These are phyloP conservation scores for Pelobates cultripes DNA, from an alignment of 2,797 vertebrate genomes.

Conservation along the genomic window DNA sequence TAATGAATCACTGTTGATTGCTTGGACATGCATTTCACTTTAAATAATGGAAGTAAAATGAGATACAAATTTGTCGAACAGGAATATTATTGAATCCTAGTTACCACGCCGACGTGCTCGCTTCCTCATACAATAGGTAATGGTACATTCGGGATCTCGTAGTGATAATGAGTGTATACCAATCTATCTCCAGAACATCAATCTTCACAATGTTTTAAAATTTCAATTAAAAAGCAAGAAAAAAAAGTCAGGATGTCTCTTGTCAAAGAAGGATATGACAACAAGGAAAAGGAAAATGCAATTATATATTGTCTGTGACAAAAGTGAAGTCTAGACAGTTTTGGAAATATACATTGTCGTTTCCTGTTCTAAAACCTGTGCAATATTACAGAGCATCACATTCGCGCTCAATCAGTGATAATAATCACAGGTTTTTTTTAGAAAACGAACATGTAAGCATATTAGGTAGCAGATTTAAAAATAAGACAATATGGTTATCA, in stretches of 20 bases:
- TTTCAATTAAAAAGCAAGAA: constrained; percentile 57
- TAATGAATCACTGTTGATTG: constrained; percentile 68
- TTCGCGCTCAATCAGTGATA: too few relatives aligned
- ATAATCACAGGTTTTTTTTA: too few relatives aligned
- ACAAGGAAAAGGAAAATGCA: constrained; percentile 72
- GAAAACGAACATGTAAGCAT: too few relatives aligned
- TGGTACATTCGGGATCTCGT: constrained; percentile 66
- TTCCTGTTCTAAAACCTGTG: constrained; percentile 31
- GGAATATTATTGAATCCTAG: constrained; percentile 71
- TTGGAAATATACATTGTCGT: constrained; percentile 11
- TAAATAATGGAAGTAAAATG: constrained; percentile 78
- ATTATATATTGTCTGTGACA: constrained; percentile 65
- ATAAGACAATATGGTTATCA: too few relatives aligned
- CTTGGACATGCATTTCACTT: constrained; percentile 70
- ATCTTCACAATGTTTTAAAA: constrained; percentile 61
- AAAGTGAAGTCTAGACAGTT: constrained; percentile 61
- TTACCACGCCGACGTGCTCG: constrained; percentile 65
- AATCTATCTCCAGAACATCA: constrained; percentile 59
- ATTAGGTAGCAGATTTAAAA: too few relatives aligned
- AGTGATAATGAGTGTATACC: constrained; percentile 69
- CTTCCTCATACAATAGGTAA: constrained; percentile 75
- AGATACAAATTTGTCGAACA: constrained; percentile 66
- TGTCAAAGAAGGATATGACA: constrained; percentile 70
- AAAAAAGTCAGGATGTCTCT: constrained; percentile 70
- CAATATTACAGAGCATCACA: background rate